Evolutionary conservation across 2,888 invertebrate genomes (phyloP).

Genomic region (Aelia acuminata): DNA sequence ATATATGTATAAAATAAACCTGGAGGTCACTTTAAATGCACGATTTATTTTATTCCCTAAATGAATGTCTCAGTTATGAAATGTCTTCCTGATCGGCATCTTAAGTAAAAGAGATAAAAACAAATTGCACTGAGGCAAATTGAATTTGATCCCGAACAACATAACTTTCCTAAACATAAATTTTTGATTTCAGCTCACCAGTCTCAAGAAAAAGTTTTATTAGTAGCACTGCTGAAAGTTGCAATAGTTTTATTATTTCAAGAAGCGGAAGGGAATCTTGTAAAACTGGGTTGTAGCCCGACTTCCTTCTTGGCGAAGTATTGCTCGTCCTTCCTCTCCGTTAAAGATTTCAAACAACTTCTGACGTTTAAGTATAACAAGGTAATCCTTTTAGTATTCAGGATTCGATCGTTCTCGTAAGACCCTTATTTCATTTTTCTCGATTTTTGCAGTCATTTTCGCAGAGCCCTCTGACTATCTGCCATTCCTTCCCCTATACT

Average conservation of each 20-base stretch:
- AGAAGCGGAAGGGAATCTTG: not conserved
- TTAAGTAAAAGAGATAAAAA: not conserved
- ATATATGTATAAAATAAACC: too few relatives aligned
- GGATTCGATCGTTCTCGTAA: not conserved
- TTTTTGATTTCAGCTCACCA: not conserved
- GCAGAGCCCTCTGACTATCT: too few relatives aligned
- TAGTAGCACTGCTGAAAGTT: not conserved
- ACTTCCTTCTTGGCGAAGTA: not conserved
- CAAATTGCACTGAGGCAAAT: not conserved
- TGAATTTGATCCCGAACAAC: not conserved
- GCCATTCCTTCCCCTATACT: too few relatives aligned
- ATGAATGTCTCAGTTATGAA: not conserved
- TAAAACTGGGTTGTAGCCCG: constrained; percentile 4
- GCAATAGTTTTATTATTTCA: constrained; percentile 16
- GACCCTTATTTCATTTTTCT: too few relatives aligned
- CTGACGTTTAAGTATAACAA: not conserved
- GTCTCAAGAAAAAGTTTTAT: not conserved
- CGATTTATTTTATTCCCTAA: not conserved
- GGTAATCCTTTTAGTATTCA: not conserved
- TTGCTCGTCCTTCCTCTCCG: not conserved
- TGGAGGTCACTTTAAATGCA: too few relatives aligned
- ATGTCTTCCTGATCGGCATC: not conserved
- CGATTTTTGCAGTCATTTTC: too few relatives aligned
- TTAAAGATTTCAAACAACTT: not conserved
- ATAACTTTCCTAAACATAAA: not conserved